Evolutionary conservation across 2,113 vertebrate genomes (phyloP), one percentile per base, ranked within the genome.

Genomic region (Argyrosomus japonicus): DNA sequence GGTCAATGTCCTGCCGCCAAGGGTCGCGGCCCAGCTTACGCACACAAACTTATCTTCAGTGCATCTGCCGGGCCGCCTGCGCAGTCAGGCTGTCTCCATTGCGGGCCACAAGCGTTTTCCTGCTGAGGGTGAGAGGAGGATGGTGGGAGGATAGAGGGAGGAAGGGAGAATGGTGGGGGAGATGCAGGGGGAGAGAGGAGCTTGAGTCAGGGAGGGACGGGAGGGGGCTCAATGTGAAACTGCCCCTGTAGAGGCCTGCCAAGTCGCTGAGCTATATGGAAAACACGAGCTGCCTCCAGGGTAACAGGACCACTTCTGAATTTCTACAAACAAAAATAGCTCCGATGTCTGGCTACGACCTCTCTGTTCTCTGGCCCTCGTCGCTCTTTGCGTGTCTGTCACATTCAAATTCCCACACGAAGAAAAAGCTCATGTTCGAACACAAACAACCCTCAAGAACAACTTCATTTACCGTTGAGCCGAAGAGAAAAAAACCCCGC

Each of bases 21-120:
- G 97, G 97, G 97, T 98, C 97, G 96, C 91, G 97, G 97, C 97
- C 97, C 87, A 92, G 97, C 97, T 98, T 98, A 97, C 96, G 95
- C 97, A 97, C 96, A 97, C 97, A 98, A 97, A 98, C 96, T 98
- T 99, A 99, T 99, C 98, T 98, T 93, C 96, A 96, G 96, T 96
- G 93, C 95, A 94, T 97, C 97, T 97, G 97, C 97, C 92, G 86
- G 92, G 96, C 96, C 93, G 97, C 97, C 97, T 97, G 96, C 96
- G 95, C 98, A 97, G 98, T 97, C 98, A 97, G 96, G 91, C 97
- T 98, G 98, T 97, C 98, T 99, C 98, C 98, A 94, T 84, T 23
- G 91, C 95, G 88, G 96, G 94, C 97, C 96, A 96, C 92, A 91
- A 97, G 95, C 96, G 94, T 95, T 95, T 97, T 97, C 97, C 97